Evolutionary conservation across 2,797 vertebrate species (phyloP).

Genomic region (Lacerta agilis): DNA sequence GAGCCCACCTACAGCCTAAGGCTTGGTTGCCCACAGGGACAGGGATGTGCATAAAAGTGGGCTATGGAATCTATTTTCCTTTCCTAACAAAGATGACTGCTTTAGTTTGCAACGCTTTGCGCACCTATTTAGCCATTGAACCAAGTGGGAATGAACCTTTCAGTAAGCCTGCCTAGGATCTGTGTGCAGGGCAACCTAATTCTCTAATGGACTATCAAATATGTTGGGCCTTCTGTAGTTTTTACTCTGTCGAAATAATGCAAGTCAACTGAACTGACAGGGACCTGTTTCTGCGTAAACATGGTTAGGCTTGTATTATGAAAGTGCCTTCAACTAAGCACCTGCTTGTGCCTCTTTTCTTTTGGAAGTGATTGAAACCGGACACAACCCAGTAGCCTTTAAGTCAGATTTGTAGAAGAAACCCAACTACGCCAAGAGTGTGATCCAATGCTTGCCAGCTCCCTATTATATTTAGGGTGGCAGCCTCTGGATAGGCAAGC

Average conservation of each 20-base stretch:
- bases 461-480: background rate
- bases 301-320: background rate
- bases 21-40: too few species aligned
- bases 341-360: background rate
- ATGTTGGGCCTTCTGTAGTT: background rate
- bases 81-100: background rate
- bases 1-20: too few species aligned
- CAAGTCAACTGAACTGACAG: background rate
- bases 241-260: background rate
- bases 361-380: slow-evolving; percentile 18
- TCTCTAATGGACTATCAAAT: background rate
- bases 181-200: background rate
- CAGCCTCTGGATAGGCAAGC: background rate
- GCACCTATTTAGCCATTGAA: background rate
- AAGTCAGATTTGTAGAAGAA: background rate
- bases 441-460: background rate
- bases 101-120: background rate
- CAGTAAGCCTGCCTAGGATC: too few species aligned
- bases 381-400: background rate
- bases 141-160: background rate
- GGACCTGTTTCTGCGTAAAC: background rate
- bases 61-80: background rate
- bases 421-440: background rate
- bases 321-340: background rate
- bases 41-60: background rate